Percentiles rank a stretch among this genome's conserved stretches.
These are phyloP conservation scores for Lynx canadensis DNA, from an alignment of 2,113 vertebrate species.

Conservation along the genomic window DNA sequence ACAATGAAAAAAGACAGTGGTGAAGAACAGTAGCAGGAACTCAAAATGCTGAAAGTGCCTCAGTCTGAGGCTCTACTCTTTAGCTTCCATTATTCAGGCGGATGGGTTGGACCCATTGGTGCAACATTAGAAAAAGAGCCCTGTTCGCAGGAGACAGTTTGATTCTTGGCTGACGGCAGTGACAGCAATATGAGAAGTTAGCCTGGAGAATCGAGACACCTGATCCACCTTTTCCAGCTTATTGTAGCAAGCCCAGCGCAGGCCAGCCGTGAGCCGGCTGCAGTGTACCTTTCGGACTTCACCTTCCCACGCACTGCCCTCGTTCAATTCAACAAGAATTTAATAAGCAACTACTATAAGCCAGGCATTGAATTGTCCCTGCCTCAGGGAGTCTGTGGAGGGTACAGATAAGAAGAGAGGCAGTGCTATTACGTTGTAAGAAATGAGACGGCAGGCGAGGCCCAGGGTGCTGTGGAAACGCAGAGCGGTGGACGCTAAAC, in stretches of 20 bases:
- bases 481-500: rapidly evolving
- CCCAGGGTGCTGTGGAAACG: not conserved
- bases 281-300: not conserved
- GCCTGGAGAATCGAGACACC: not conserved
- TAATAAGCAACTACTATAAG: not conserved
- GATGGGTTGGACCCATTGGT: not conserved
- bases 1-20: not conserved
- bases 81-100: not conserved
- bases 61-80: not conserved
- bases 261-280: not conserved
- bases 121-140: not conserved
- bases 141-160: not conserved
- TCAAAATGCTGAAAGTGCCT: not conserved
- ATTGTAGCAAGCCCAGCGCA: not conserved
- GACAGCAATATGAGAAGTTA: not conserved
- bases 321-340: not conserved
- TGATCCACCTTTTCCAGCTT: not conserved
- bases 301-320: not conserved
- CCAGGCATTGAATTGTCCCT: not conserved
- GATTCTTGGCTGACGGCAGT: not conserved
- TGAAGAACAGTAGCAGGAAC: not conserved
- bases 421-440: no score
- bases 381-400: not conserved
- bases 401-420: not conserved
- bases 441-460: not conserved